These are phyloP conservation scores for Charadrius vociferus DNA, from an alignment of 2,113 vertebrate genomes.

Conservation along the genomic window DNA sequence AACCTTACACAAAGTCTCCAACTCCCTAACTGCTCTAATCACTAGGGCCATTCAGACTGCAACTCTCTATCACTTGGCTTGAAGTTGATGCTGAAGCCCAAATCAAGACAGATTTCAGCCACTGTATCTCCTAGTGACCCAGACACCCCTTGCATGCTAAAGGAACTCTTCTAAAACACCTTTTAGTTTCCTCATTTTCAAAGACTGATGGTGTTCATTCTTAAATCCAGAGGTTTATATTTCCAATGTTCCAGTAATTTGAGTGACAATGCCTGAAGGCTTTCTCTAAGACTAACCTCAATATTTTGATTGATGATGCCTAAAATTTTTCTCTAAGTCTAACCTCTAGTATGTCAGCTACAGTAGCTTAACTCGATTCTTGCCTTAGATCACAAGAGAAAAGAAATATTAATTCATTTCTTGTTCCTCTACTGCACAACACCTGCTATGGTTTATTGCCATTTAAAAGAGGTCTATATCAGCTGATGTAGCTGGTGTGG, in stretches of 20 bases:
- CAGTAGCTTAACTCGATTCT: not conserved
- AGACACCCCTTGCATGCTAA: not conserved
- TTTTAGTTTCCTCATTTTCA: not conserved
- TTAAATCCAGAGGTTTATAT: not conserved
- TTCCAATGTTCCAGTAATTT: not conserved
- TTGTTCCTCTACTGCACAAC: not conserved
- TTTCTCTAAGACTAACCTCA: not conserved
- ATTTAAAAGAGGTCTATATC: not conserved
- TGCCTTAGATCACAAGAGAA: not conserved
- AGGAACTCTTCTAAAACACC: not conserved
- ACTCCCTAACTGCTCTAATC: not conserved
- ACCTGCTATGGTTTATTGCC: not conserved
- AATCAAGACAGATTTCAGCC: not conserved
- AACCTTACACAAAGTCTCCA: not conserved
- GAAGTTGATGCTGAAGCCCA: not conserved
- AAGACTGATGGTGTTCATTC: not conserved
- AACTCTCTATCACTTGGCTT: not conserved
- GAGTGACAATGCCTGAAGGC: not conserved
- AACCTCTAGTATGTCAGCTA: not conserved
- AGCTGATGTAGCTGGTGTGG: not conserved
- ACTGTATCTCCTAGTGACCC: not conserved
- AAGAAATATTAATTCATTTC: not conserved
- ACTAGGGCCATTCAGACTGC: not conserved
- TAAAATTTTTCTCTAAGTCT: not conserved
- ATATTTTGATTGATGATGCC: not conserved